Evolutionary conservation across 2,113 vertebrate species (phyloP).

Genomic region (Epinephelus moara): DNA sequence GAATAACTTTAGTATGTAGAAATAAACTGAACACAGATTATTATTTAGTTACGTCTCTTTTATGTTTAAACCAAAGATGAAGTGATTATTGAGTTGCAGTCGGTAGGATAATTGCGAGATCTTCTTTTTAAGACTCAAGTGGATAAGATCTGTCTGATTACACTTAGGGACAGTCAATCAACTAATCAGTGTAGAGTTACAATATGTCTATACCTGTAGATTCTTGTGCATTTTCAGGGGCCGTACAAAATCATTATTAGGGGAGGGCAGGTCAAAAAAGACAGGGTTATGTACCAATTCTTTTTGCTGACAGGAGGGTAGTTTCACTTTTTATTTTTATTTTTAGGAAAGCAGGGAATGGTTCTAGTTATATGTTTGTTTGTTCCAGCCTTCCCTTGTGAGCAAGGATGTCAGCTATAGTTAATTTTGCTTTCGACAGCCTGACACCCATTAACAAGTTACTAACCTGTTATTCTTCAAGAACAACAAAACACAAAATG

Average conservation of each 20-base stretch:
- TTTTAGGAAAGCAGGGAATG: background rate
- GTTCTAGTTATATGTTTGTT: background rate
- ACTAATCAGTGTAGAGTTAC: background rate
- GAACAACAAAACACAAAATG: too few relatives aligned
- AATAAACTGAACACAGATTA: background rate
- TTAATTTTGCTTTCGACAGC: too few relatives aligned
- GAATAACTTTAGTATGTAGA: conserved; percentile 25
- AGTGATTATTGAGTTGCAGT: background rate
- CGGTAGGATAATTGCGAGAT: background rate
- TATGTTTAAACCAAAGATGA: conserved; percentile 16
- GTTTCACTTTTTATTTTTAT: background rate
- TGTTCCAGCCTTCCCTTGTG: too few relatives aligned
- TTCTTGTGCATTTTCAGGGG: background rate
- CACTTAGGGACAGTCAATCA: conserved; percentile 11
- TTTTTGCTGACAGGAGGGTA: background rate
- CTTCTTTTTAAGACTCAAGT: background rate
- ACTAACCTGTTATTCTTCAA: too few relatives aligned
- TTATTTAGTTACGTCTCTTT: conserved; percentile 10
- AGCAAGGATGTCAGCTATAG: too few relatives aligned
- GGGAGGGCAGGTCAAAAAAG: background rate
- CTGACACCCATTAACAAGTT: too few relatives aligned
- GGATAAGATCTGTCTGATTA: background rate
- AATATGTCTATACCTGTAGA: background rate
- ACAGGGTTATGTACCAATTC: background rate
- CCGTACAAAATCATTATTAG: background rate